phyloP scores from a whole-genome alignment of 2,797 vertebrate genomes.

The Gambelia wislizenii region DNA sequence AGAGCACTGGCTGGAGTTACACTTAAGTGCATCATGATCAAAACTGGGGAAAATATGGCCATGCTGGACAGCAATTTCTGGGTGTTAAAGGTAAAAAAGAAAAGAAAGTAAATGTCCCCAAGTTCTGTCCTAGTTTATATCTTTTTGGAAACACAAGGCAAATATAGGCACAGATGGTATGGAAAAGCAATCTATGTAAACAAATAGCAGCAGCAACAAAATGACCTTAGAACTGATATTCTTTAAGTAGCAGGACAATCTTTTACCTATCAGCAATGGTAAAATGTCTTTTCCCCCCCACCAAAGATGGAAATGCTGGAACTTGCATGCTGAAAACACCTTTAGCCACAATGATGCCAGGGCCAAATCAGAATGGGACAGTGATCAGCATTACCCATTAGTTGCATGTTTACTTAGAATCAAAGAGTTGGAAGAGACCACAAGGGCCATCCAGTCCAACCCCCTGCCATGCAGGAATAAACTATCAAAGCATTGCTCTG shows the following conservation, averaged over 20 bases:
- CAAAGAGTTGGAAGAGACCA: too few relatives aligned
- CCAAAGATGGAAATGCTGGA: not conserved
- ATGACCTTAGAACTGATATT: conserved; percentile 10
- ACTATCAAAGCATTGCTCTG: too few relatives aligned
- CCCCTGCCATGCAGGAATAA: too few relatives aligned
- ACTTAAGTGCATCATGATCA: too few relatives aligned
- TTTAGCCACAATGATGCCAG: not conserved
- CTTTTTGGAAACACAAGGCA: not conserved
- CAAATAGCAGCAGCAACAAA: not conserved
- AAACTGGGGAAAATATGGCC: too few relatives aligned
- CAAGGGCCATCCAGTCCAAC: too few relatives aligned
- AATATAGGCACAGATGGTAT: not conserved
- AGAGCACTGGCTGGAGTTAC: too few relatives aligned
- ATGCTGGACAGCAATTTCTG: too few relatives aligned
- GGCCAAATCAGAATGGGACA: not conserved
- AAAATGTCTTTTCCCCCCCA: conserved; percentile 12
- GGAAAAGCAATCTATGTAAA: conserved; percentile 28
- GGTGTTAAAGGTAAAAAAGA: too few relatives aligned
- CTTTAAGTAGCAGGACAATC: not conserved
- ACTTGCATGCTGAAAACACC: not conserved
- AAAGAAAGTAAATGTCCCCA: too few relatives aligned
- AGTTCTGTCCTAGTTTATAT: not conserved
- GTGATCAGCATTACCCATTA: not conserved
- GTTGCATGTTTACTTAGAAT: conserved; percentile 36
- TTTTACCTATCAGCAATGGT: not conserved